Base-by-base conservation (phyloP, 1,140 invertebrate species). In the Drosophila ercepeae region DNA sequence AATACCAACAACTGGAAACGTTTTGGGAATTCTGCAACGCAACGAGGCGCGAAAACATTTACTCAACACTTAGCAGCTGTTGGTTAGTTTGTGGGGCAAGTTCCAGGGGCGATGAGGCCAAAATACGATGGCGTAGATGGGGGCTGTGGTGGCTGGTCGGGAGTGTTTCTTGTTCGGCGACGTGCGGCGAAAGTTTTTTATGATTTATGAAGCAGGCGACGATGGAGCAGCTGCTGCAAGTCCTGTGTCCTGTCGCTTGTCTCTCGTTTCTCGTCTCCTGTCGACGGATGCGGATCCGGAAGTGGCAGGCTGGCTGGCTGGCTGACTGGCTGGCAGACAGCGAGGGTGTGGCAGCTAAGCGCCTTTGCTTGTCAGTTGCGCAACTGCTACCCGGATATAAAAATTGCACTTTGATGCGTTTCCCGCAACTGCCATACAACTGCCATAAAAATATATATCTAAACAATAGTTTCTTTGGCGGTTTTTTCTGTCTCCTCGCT, bases 11-110 rank as follows among this genome's bases (percentile, higher is more conserved):
- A 54, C 18, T 50, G 55, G 23, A 68, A 86, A 69, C 68, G 76
- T 73, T 84, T 81, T 61, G 63, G 76, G 73, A 86, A 70, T 86
- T 77, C 65, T 63, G 50, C 44, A 76, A 45, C 59, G 76, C 81
- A 81, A 77, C 81, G 81, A 86, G 81, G 81, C 81, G 81, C 72
- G 82, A 86, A 86, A 86, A 88, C 81, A 86, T 86, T 86, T 86
- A 86, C 81, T 86, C 82, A 86, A 86, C 81, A 86, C 81, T 84
- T 81, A 81, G 72, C 72, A 68, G 65, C 78, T 84, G 74, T 70
- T 83, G 78, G 69, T 77, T 70, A 58, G 54, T 72, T 60, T 39
- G 57, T 39, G 60, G 57, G 54, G 27, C 21, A 44, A 42, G 49
- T 70, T 34, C 6, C 45, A 34, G 41, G 34, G 58, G 54, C n/a